These are phyloP conservation scores for Lycia hirtaria DNA, from an alignment of 2,888 invertebrate species.

Conservation along the genomic window DNA sequence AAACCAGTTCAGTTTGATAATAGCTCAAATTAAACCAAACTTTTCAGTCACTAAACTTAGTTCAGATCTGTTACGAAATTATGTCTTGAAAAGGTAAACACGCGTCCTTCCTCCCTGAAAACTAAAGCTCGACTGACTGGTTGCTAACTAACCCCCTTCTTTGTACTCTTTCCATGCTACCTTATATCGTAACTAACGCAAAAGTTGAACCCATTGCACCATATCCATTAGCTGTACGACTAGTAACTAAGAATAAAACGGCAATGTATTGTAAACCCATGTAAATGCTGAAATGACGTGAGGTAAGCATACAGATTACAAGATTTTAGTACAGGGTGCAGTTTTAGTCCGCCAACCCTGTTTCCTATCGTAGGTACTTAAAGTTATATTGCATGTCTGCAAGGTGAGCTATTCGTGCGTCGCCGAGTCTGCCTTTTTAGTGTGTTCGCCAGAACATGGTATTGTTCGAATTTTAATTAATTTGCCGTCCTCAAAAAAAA, in stretches of 20 bases:
- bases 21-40: constrained; percentile 53
- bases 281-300: neutral
- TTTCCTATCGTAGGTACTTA: constrained; percentile 58
- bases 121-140: constrained; percentile 54
- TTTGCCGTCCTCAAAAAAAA: too few species aligned
- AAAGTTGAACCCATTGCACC: constrained; percentile 15
- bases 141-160: constrained; percentile 43
- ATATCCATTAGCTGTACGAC: neutral
- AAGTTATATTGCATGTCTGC: constrained; percentile 74
- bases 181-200: neutral
- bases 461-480: constrained; percentile 32
- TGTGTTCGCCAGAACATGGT: constrained; percentile 35
- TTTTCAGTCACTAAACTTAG: constrained; percentile 64
- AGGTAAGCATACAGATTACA: constrained; percentile 1
- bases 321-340: constrained; percentile 37
- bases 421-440: constrained; percentile 52
- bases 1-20: constrained; percentile 48
- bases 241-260: constrained; percentile 2
- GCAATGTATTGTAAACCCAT: constrained; percentile 44
- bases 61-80: constrained; percentile 53
- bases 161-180: constrained; percentile 35
- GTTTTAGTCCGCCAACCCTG: constrained; percentile 49
- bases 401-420: constrained; percentile 72
- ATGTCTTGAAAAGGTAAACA: constrained; percentile 37
- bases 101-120: constrained; percentile 48